Percentiles rank a stretch among this genome's conserved stretches.
These are phyloP conservation scores for Tenthredo livida DNA, from an alignment of 2,888 invertebrate genomes.

Conservation along the genomic window DNA sequence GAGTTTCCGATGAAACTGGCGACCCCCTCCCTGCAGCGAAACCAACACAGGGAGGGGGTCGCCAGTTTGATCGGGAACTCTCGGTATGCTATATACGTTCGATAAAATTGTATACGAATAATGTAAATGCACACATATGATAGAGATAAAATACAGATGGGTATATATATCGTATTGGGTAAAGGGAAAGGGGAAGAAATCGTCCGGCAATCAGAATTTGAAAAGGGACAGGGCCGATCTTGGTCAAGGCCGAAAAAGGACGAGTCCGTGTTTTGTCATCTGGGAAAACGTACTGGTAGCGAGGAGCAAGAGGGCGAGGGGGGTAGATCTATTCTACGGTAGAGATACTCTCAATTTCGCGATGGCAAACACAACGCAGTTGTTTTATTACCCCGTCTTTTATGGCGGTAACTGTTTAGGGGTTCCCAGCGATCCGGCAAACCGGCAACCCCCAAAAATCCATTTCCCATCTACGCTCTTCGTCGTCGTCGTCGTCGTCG, in stretches of 20 bases:
- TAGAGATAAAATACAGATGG: not conserved
- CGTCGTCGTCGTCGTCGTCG: constrained; percentile 79
- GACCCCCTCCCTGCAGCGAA: no score
- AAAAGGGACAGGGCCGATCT: constrained; percentile 7
- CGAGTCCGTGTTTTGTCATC: not conserved
- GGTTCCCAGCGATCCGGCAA: constrained; percentile 34
- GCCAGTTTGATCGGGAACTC: no score
- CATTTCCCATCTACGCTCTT: constrained; percentile 73
- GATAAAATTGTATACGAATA: not conserved
- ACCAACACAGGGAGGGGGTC: no score
- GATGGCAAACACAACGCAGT: constrained; percentile 51
- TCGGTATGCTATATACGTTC: not conserved
- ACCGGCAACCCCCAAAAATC: constrained; percentile 64
- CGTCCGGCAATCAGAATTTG: constrained; percentile 8
- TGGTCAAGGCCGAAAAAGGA: constrained; percentile 19
- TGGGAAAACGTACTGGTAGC: not conserved
- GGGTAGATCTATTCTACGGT: not conserved
- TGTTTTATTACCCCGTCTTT: constrained; percentile 52
- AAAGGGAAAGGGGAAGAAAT: not conserved
- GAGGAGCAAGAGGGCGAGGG: not conserved
- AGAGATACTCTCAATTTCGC: constrained; percentile 51
- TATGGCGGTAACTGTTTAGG: constrained; percentile 51
- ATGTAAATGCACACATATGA: not conserved
- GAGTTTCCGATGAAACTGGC: no score
- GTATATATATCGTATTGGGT: not conserved